Base-by-base conservation (phyloP, 2,113 vertebrate genomes). In the Murina feae region DNA sequence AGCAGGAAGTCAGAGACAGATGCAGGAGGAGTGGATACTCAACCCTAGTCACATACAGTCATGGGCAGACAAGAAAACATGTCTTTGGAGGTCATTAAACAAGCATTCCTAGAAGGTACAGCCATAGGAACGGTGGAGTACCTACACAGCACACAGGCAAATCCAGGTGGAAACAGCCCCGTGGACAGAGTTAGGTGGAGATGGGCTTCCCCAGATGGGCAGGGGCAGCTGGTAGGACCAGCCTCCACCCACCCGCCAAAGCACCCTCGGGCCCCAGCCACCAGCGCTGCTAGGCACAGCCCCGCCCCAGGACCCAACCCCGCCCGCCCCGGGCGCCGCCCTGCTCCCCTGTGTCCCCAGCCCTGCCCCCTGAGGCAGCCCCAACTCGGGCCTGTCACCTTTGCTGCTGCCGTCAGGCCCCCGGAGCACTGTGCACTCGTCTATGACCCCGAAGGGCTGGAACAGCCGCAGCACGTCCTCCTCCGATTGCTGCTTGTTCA, bases 401-500 rank as follows among this genome's bases (percentile, higher is more conserved):
- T 99, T 99, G 98, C 99, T 99, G 98, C 99, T 99, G 89, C 99
- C 99, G 16, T 99, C 99, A 1, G 99, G 99, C 86, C 99, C 99
- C 94, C 99, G 98, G 96, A 99, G 98, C 98, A 99, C 99, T 0
- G 99, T 99, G 98, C 99, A 99, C 97, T 99, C 99, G 89, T 99
- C 99, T 60, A 99, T 99, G 96, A 99, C 99, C 96, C 99, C 99
- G 35, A 99, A 99, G 10, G 99, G 99, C 98, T 99, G 99, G 86
- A 99, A 99, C 97, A 99, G 99, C 97, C 99, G 99, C 97, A 99
- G 99, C 90, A 99, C 99, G 5, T 99, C 99, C 95, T 99, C 99
- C 97, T 99, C 99, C 2, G 99, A 99, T 98, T 99, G 99, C 98
- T 99, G 99, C 98, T 99, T 99, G 98, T 99, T 99, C 97, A 99